These are phyloP conservation scores for Archaeoteleia sp. DNA, from an alignment of 2,888 invertebrate species.

Conservation along the genomic window DNA sequence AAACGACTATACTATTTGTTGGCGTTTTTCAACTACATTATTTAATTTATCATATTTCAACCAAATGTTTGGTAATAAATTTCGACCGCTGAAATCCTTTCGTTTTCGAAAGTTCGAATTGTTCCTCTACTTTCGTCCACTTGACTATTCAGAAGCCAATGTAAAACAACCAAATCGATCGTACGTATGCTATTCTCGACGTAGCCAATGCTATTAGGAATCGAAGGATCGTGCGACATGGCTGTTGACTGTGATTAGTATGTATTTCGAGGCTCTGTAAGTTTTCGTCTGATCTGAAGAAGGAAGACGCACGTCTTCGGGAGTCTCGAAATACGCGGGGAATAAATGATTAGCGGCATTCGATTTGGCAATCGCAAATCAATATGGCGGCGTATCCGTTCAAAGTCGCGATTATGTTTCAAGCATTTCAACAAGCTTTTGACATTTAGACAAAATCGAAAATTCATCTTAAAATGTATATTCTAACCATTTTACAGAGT, in stretches of 20 bases:
- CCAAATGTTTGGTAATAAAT: no score
- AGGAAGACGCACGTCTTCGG: slow-evolving; percentile 53
- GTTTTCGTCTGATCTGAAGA: slow-evolving; percentile 47
- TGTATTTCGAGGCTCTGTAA: slow-evolving; percentile 49
- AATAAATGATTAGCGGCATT: slow-evolving; percentile 69
- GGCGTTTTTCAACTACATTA: no score
- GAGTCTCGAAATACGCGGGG: slow-evolving; percentile 58
- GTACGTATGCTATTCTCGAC: slow-evolving; percentile 31
- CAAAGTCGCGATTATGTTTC: slow-evolving; percentile 50
- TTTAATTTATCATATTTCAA: no score
- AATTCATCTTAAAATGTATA: background rate
- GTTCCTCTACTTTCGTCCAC: no score
- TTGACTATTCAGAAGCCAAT: slow-evolving; percentile 36
- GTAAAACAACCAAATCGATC: slow-evolving; percentile 39
- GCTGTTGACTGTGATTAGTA: slow-evolving; percentile 51
- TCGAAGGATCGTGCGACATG: slow-evolving; percentile 16
- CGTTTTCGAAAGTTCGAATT: no score
- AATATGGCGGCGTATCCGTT: slow-evolving; percentile 64
- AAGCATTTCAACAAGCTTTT: slow-evolving; percentile 57
- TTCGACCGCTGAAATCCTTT: no score
- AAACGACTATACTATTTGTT: no score
- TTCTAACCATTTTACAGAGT: no score
- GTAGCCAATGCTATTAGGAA: slow-evolving; percentile 18
- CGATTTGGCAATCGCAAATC: slow-evolving; percentile 68
- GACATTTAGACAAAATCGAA: background rate